Base-by-base conservation (phyloP, 2,888 invertebrate species). In the Tiphia femorata region DNA sequence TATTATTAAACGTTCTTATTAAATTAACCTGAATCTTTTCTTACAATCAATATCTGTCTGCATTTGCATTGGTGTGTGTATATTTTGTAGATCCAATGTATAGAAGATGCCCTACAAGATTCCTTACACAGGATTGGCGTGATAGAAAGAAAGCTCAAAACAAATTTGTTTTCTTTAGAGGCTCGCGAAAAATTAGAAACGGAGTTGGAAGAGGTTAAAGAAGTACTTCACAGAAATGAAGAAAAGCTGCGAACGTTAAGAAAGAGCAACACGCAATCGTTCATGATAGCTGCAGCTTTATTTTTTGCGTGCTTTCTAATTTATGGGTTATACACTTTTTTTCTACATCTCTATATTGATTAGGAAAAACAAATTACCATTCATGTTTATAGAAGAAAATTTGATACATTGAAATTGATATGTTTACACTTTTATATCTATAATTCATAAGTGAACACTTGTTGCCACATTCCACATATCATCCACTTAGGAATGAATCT, bases 211-310 rank as follows among this genome's bases (percentile, higher is more conserved):
- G 68, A 76, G 12, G 70, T 80, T 1, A 80, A 78, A 49, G 51
- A 70, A 10, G 64, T 76, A 14, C 62, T 83, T 16, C 68, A 58
- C 33, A 72, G 51, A 38, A 81, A 79, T 47, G 73, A 81, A 65
- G 63, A 77, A 23, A 64, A 67, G 54, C 55, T 82, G 35, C 50
- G 62, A 8, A 55, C 43, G 0, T 56, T 83, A n/a, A 66, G 75
- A 33, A 73, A 64, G 27, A 72, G 80, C 46, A 81, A 82, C 50
- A 75, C 77, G 19, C 73, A 70, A 56, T 70, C 77, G 1, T 82
- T 78, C 37, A 75, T 82, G 70, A 53, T 80, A 19, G 72, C 76
- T 14, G 77, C 68, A 2, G 67, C 74, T 53, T 23, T 81, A 12
- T 58, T 76, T 21, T 81, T 81, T 37, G 49, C 64, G 10, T 75